Evolutionary conservation across 2,797 vertebrate genomes (phyloP), one percentile per base, ranked within the genome.

Genomic region (Gambusia yucatana): DNA sequence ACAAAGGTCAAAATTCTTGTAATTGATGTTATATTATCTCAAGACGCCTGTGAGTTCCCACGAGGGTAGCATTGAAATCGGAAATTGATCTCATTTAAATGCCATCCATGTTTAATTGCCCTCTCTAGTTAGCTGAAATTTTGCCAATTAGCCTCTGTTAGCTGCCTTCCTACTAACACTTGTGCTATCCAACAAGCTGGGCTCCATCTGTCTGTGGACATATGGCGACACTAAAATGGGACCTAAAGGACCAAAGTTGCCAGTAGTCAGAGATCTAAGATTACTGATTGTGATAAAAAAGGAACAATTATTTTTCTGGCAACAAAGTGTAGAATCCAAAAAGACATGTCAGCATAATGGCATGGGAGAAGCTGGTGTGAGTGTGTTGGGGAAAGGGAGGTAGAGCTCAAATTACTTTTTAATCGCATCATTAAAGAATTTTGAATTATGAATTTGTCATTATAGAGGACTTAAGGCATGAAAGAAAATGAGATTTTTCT

Each of bases 401-500:
- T 80, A 44, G 75, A 63, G 79, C 82, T 59, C 83, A 89, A 91
- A 95, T 93, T 80, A 89, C 91, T 94, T 95, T 95, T 94, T 95
- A 95, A 95, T 95, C 92, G 94, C 92, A 91, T 95, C 93, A 94
- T 95, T 95, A 95, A 94, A 89, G 73, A 83, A 91, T 89, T 93
- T 93, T 93, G 89, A 94, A 94, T 94, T 91, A 92, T 91, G 91
- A 93, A 93, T 94, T 94, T 93, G 88, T 93, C 92, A 92, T 92
- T 90, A 89, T 83, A 86, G 86, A 89, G 88, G 82, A 92, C 90
- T 91, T 84, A 85, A 92, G 86, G 89, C 90, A 22, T 70, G 33
- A 75, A 77, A 87, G 86, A 83, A 88, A 89, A 87, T 89, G 83
- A 89, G 86, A 86, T 76, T 11, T 79, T 76, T 65, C 4, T 33